These are phyloP conservation scores for Gymnocypris eckloni DNA, from an alignment of 2,797 vertebrate genomes.

Conservation along the genomic window DNA sequence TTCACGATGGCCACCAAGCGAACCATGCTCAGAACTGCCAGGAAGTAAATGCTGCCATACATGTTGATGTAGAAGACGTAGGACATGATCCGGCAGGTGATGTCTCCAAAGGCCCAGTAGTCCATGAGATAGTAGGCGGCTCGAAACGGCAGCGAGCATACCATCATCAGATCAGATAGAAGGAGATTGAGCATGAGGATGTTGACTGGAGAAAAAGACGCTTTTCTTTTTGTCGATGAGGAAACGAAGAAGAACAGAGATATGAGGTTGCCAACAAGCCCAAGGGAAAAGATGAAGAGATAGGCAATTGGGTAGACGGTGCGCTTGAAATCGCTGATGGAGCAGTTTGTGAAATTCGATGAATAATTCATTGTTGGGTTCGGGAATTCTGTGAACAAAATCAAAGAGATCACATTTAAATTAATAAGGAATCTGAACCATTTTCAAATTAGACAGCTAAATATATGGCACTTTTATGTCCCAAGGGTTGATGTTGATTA, in stretches of 20 bases:
- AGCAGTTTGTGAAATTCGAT: slow-evolving; percentile 58
- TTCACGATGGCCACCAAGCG: slow-evolving; percentile 74
- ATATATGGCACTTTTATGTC: neutral
- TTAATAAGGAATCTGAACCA: neutral
- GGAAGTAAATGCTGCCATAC: slow-evolving; percentile 83
- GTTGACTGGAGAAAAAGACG: slow-evolving; percentile 66
- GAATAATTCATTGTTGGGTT: neutral
- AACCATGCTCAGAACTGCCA: slow-evolving; percentile 75
- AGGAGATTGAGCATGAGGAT: slow-evolving; percentile 81
- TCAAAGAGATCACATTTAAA: neutral
- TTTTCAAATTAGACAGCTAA: neutral
- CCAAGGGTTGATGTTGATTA: neutral
- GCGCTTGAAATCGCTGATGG: slow-evolving; percentile 71
- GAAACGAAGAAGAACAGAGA: slow-evolving; percentile 77
- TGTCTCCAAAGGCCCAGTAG: slow-evolving; percentile 76
- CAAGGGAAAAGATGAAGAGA: slow-evolving; percentile 75
- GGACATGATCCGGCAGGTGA: slow-evolving; percentile 74
- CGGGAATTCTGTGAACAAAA: slow-evolving; percentile 10
- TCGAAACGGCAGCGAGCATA: slow-evolving; percentile 77
- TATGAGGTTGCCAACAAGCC: slow-evolving; percentile 72
- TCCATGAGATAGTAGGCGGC: slow-evolving; percentile 74
- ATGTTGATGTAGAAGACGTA: slow-evolving; percentile 81
- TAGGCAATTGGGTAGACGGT: slow-evolving; percentile 74
- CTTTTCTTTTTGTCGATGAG: slow-evolving; percentile 61
- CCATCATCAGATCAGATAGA: slow-evolving; percentile 78